Percentiles rank a stretch among this genome's conserved stretches.
These are phyloP conservation scores for Epistrophella euchroma DNA, from an alignment of 2,888 invertebrate genomes.

Conservation along the genomic window DNA sequence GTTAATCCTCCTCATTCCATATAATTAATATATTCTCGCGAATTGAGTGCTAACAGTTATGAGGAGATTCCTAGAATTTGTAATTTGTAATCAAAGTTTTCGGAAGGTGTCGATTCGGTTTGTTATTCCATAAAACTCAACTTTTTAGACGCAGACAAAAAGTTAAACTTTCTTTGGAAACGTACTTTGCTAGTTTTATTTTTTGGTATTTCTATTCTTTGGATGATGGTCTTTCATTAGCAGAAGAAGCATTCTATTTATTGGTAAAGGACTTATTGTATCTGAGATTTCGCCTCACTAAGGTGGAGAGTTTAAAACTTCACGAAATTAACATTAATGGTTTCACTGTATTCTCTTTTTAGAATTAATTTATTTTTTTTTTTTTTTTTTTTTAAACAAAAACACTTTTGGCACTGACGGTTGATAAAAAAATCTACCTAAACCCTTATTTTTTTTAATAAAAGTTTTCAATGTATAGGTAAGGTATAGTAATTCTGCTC, in stretches of 20 bases:
- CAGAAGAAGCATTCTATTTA: neutral
- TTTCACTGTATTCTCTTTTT: neutral
- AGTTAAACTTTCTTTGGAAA: constrained; percentile 3
- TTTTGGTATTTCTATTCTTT: neutral
- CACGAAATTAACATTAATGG: neutral
- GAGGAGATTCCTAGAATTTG: neutral
- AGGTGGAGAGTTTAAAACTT: neutral
- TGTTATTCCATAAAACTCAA: neutral
- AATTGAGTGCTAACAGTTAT: constrained; percentile 21
- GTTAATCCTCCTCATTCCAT: constrained; percentile 47
- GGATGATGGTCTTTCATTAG: neutral
- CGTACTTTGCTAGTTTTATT: neutral
- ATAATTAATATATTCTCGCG: too few species aligned
- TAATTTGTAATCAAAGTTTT: neutral
- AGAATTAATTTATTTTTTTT: neutral
- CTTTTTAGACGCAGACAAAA: neutral
- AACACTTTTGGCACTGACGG: neutral
- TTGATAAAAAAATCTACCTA: neutral
- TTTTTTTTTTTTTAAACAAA: neutral
- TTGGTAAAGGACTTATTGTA: neutral
- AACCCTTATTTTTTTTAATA: neutral
- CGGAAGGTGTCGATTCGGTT: constrained; percentile 15
- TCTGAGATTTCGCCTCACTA: neutral
- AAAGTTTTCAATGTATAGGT: neutral
- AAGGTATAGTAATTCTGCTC: neutral